Conservation (phyloP, 2,888 invertebrate species). For the Pocota personata region DNA sequence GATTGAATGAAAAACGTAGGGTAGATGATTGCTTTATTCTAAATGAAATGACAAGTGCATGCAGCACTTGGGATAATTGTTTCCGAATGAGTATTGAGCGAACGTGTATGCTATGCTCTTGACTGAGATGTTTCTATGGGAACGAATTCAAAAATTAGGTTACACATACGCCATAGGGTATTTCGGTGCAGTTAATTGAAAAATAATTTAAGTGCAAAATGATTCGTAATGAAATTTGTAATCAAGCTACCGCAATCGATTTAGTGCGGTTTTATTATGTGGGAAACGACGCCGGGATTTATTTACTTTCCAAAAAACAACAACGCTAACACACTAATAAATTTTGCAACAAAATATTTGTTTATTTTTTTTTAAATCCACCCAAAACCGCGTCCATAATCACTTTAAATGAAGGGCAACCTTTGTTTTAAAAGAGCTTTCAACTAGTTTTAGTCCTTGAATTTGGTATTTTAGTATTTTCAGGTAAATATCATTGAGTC, state of each 20-base stretch:
- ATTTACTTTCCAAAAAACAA: background rate
- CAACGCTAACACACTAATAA: no score
- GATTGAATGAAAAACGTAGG: slow-evolving; percentile 3
- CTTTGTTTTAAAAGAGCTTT: no score
- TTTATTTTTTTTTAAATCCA: no score
- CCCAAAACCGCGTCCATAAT: no score
- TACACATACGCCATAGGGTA: slow-evolving; percentile 2
- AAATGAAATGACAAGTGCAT: slow-evolving; percentile 62
- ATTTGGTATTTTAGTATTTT: no score
- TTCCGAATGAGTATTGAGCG: slow-evolving; percentile 46
- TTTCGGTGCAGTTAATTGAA: background rate
- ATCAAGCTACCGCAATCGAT: background rate
- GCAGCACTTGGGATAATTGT: slow-evolving; percentile 59
- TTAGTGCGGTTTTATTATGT: background rate
- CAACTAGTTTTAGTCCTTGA: no score
- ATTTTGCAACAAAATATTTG: no score
- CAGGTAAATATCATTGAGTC: no score
- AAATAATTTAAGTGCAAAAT: slow-evolving; percentile 20
- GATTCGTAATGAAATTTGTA: background rate
- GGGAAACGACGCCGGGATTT: background rate
- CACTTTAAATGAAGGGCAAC: no score
- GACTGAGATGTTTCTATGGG: background rate
- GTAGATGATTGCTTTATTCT: slow-evolving; percentile 36
- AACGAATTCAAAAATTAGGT: background rate
- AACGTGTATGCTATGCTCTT: slow-evolving; percentile 30